Conservation (phyloP, 1,140 invertebrate species). For the Diachasmimorpha longicaudata region DNA sequence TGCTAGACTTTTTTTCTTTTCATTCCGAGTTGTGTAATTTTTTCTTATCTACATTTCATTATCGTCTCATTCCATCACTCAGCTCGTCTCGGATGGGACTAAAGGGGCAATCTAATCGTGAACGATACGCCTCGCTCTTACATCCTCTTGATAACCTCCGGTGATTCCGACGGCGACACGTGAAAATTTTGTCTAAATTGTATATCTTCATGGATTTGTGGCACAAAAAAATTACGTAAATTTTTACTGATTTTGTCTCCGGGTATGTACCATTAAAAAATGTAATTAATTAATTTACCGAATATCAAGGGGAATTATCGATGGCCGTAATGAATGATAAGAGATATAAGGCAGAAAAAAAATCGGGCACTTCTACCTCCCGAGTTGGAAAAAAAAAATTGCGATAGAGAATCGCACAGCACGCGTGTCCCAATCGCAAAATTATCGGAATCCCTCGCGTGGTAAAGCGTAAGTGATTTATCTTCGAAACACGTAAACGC, state of each 20-base stretch:
- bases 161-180: not conserved
- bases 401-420: conserved; percentile 9
- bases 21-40: not conserved
- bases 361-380: no score
- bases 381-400: not conserved
- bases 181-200: not conserved
- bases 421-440: conserved; percentile 20
- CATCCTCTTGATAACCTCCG: not conserved
- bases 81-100: not conserved
- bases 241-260: no score
- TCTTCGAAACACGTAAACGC: conserved; percentile 2
- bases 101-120: not conserved
- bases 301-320: no score
- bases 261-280: no score
- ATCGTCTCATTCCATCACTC: not conserved
- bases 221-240: no score
- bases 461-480: conserved; percentile 2
- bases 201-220: not conserved
- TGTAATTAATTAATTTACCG: no score
- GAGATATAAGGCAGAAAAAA: no score
- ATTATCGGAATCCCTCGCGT: conserved; percentile 18
- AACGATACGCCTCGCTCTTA: not conserved
- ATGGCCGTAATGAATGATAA: no score
- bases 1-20: not conserved
- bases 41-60: not conserved